These are phyloP conservation scores for Taenaris catops DNA, from an alignment of 2,888 invertebrate genomes.

Conservation along the genomic window DNA sequence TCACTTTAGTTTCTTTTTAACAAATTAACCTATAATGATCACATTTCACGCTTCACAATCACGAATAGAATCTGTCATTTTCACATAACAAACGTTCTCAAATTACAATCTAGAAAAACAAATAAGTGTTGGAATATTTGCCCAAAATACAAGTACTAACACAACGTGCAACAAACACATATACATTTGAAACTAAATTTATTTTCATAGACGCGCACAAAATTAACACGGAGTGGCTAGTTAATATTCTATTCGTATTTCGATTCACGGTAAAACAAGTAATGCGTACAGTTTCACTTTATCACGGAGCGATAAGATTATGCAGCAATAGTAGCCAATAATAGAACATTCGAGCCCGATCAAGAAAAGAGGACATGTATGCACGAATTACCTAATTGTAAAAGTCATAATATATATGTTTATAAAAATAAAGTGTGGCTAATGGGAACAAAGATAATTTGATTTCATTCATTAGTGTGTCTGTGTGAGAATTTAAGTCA, in stretches of 20 bases:
- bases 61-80: conserved; percentile 34
- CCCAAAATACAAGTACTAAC: no score
- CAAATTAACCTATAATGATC: conserved; percentile 38
- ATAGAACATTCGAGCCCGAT: conserved; percentile 27
- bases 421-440: no score
- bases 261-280: conserved; percentile 41
- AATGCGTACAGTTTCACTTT: conserved; percentile 47
- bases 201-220: conserved; percentile 4
- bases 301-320: conserved; percentile 68
- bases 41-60: conserved; percentile 47
- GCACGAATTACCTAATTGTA: conserved; percentile 6
- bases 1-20: conserved; percentile 46
- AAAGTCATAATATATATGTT: no score
- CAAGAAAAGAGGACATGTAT: conserved; percentile 11
- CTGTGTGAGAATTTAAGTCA: no score
- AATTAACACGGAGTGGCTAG: conserved; percentile 10
- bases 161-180: no score
- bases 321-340: conserved; percentile 44
- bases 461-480: no score
- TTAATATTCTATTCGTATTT: conserved; percentile 30
- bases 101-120: background rate
- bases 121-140: conserved; percentile 39
- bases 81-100: conserved; percentile 10
- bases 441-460: no score
- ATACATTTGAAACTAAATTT: no score